A percentile compares a stretch with the other conserved stretches of the same genome.
These are phyloP conservation scores for Tamandua tetradactyla DNA, from an alignment of 2,797 vertebrate genomes.

Conservation along the genomic window DNA sequence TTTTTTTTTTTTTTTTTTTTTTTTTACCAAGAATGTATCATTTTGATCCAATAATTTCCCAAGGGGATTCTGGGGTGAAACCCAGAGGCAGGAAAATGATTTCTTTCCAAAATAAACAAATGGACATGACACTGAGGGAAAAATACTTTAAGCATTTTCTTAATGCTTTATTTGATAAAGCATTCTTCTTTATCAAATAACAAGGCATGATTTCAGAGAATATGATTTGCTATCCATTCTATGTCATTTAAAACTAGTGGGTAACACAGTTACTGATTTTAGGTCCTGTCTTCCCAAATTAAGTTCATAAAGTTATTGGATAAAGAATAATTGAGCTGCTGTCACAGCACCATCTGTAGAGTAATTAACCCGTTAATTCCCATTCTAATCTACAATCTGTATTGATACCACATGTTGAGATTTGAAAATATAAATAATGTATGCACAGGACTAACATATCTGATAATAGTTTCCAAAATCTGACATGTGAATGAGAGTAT, in stretches of 20 bases:
- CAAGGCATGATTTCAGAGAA: not conserved
- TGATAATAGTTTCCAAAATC: not conserved
- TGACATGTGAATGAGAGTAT: not conserved
- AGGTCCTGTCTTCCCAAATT: not conserved
- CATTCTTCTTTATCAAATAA: not conserved
- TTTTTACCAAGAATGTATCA: constrained; percentile 2
- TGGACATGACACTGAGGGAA: not conserved
- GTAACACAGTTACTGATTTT: not conserved
- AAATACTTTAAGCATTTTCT: constrained; percentile 15
- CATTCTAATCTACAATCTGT: not conserved
- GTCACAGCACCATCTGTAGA: not conserved
- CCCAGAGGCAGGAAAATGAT: constrained; percentile 37
- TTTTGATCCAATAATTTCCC: constrained; percentile 42
- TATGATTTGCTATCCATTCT: not conserved
- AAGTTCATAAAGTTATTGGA: not conserved
- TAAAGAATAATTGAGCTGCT: not conserved
- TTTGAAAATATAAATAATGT: not conserved
- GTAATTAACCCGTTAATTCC: not conserved
- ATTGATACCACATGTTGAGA: not conserved
- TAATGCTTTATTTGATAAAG: no score
- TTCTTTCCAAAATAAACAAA: constrained; percentile 54
- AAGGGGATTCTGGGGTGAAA: constrained; percentile 50
- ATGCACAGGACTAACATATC: not conserved
- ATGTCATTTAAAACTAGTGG: not conserved
- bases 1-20: no score